Percentiles rank a stretch among this genome's conserved stretches.
These are phyloP conservation scores for Nannospalax galili DNA, from an alignment of 2,113 vertebrate genomes.

Conservation along the genomic window DNA sequence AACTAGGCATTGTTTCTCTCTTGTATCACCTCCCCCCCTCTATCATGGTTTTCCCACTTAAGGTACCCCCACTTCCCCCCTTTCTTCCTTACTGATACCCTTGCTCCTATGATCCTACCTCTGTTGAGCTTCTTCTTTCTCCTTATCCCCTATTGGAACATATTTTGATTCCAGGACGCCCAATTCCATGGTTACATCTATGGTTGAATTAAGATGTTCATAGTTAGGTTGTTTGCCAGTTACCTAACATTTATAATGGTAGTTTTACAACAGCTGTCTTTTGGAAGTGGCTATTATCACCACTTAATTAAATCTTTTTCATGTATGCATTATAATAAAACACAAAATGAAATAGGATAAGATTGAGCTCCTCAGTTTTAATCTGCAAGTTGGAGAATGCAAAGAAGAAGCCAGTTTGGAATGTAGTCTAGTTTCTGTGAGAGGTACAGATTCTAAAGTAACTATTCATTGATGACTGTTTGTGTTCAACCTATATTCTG, in stretches of 20 bases:
- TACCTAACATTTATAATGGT: background rate
- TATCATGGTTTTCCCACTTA: too few species aligned
- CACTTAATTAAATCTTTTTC: background rate
- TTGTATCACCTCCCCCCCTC: too few species aligned
- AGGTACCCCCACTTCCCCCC: too few species aligned
- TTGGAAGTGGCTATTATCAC: background rate
- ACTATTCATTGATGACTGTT: slow-evolving; percentile 39
- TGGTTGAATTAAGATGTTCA: slow-evolving; percentile 26
- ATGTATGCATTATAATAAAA: slow-evolving; percentile 40
- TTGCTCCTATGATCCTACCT: too few species aligned
- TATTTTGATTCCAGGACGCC: background rate
- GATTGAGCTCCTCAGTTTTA: background rate
- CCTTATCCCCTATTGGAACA: background rate
- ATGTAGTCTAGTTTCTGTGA: slow-evolving; percentile 68
- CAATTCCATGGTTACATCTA: background rate
- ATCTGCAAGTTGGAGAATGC: background rate
- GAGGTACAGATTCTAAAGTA: slow-evolving; percentile 73
- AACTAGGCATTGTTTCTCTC: too few species aligned
- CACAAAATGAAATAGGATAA: background rate
- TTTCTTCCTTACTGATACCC: too few species aligned
- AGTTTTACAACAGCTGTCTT: background rate
- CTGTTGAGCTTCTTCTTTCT: too few species aligned
- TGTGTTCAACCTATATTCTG: slow-evolving; percentile 44
- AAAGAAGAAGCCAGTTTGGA: slow-evolving; percentile 56
- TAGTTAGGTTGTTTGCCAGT: background rate